Evolutionary conservation across 2,888 invertebrate species (phyloP), one percentile per base, ranked within the genome.

Genomic region (Seladonia tumulorum): DNA sequence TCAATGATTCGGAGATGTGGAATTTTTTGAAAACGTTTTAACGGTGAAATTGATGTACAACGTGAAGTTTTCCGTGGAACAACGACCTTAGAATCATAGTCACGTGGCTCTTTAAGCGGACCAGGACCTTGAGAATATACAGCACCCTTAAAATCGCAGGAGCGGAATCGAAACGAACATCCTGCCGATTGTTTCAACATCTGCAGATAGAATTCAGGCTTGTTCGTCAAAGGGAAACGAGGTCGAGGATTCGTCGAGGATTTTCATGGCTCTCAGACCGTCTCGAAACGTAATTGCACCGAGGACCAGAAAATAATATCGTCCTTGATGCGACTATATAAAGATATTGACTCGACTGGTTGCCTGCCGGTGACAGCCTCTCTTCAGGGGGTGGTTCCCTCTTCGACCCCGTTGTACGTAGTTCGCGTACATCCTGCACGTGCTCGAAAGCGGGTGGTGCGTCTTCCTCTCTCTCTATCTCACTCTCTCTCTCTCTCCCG

Each of bases 331-430:
- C 90, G 88, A 91, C 90, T 91, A 91, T 91, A 93, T 92, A 94
- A 93, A 93, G 92, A 93, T 93, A 93, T 93, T 89, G 93, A 93
- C 92, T 91, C 90, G 91, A 89, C 86, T 87, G 90, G 89, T 92
- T 93, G 93, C 87, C 86, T 93, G 93, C 87, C 85, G 83, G 87
- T 94, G 93, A 93, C 93, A 93, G 93, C 82, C 89, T 92, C 92
- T 87, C 91, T 92, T 92, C 92, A 81, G 92, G 91, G 90, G 93
- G 89, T 91, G 86, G 83, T 76, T 78, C 79, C 49, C 75, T 81
- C 73, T 84, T 82, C 74, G 84, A 76, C 84, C 82, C 79, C 76
- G 74, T 79, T 77, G 84, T 81, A 78, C 87, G 78, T 75, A 77
- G 71, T 86, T 82, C 85, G 76, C 78, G 78, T 78, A 84, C 83